Percentiles rank a stretch among this genome's conserved stretches.
phyloP scores from a whole-genome alignment of 30 jellyfish, hydroid and myxozoan species.

The Mastigias papua region DNA sequence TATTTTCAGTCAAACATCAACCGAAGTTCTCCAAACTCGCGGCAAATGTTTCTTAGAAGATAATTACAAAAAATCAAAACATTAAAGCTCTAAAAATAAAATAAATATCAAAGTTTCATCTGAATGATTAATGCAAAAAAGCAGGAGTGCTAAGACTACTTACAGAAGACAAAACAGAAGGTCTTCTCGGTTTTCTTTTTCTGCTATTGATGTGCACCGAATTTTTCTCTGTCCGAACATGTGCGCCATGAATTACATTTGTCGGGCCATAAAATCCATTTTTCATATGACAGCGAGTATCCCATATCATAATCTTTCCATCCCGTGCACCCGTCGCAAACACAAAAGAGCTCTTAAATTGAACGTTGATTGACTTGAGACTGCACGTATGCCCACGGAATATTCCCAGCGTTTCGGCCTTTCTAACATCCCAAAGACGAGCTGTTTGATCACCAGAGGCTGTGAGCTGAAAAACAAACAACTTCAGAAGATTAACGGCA shows the following conservation, averaged over 20 bases:
- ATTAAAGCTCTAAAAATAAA: too few species aligned
- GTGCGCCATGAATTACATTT: slow-evolving; percentile 85
- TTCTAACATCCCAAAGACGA: slow-evolving; percentile 94
- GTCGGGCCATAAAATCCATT: slow-evolving; percentile 92
- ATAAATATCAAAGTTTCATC: too few species aligned
- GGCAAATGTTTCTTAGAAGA: too few species aligned
- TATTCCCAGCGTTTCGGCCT: slow-evolving; percentile 92
- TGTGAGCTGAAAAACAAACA: slow-evolving; percentile 71
- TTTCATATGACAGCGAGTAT: slow-evolving; percentile 92
- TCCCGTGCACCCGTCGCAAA: slow-evolving; percentile 99
- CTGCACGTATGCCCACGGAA: slow-evolving; percentile 98
- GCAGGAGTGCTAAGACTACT: neutral
- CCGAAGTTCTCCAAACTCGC: too few species aligned
- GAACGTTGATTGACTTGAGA: slow-evolving; percentile 84
- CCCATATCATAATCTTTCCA: slow-evolving; percentile 98
- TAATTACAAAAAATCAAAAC: too few species aligned
- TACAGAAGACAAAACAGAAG: slow-evolving; percentile 69
- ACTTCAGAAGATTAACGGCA: neutral
- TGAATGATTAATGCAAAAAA: too few species aligned
- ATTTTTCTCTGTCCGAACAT: slow-evolving; percentile 59
- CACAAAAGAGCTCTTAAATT: slow-evolving; percentile 71
- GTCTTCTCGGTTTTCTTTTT: slow-evolving; percentile 70
- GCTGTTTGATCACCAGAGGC: slow-evolving; percentile 99
- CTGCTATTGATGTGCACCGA: slow-evolving; percentile 65
- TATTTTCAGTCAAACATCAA: too few species aligned